Conservation (phyloP, 2,888 invertebrate genomes). For the Mylabris sibirica region DNA sequence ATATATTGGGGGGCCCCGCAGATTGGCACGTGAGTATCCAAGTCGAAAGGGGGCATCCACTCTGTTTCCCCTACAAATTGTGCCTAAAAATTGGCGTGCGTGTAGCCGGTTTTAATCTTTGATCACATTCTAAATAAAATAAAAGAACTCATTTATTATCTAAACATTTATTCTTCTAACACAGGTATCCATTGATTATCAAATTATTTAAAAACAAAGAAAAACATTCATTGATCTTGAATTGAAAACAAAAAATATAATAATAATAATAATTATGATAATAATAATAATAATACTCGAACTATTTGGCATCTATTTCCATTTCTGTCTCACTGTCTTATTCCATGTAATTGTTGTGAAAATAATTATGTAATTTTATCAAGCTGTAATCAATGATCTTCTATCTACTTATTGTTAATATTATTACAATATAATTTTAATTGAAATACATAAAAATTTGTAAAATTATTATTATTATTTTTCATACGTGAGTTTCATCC, state of each 20-base stretch:
- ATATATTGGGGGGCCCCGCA: too few relatives aligned
- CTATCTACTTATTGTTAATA: too few relatives aligned
- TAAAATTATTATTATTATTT: background rate
- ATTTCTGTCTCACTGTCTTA: too few relatives aligned
- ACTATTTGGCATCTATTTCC: conserved; percentile 23
- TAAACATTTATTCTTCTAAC: conserved; percentile 27
- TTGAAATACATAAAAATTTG: background rate
- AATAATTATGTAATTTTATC: too few relatives aligned
- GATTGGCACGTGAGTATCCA: too few relatives aligned
- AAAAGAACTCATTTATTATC: background rate
- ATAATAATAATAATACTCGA: conserved; percentile 4
- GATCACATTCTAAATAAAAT: background rate
- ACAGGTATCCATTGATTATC: conserved; percentile 14
- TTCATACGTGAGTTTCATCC: conserved; percentile 35
- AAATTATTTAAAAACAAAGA: conserved; percentile 9
- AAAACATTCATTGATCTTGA: conserved; percentile 3
- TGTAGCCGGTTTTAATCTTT: too few relatives aligned
- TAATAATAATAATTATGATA: too few relatives aligned
- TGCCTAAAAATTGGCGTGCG: too few relatives aligned
- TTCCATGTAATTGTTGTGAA: too few relatives aligned
- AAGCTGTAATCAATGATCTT: background rate
- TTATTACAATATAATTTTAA: background rate
- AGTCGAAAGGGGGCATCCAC: too few relatives aligned
- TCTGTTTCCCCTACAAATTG: too few relatives aligned
- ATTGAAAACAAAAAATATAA: conserved; percentile 15